Percentiles rank a stretch among this genome's conserved stretches.
These are phyloP conservation scores for Cactoblastis cactorum DNA, from an alignment of 2,888 invertebrate species.

Conservation along the genomic window DNA sequence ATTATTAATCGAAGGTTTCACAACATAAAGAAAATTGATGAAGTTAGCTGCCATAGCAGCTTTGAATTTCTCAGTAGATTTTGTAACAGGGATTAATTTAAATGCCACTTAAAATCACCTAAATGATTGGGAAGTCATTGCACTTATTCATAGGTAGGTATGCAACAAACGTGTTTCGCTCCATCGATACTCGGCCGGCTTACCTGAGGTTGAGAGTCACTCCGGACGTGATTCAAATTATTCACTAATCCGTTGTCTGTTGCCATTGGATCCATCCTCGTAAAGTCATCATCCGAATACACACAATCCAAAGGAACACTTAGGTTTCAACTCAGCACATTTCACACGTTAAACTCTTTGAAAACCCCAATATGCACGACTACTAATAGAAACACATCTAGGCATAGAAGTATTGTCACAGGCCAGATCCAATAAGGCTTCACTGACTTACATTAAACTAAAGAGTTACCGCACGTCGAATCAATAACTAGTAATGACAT, in stretches of 20 bases:
- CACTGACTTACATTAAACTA: conserved; percentile 51
- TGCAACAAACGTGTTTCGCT: conserved; percentile 72
- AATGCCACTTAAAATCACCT: neutral
- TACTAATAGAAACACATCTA: conserved; percentile 44
- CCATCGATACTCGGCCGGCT: conserved; percentile 59
- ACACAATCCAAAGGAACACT: conserved; percentile 20
- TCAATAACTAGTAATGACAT: conserved; percentile 60
- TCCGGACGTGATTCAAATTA: conserved; percentile 75
- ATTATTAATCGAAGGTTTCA: neutral
- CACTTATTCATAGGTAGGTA: conserved; percentile 67
- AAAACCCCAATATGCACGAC: conserved; percentile 27
- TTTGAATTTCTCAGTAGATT: neutral
- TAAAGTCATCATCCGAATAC: conserved; percentile 57
- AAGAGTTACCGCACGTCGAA: conserved; percentile 45
- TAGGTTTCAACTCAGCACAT: conserved; percentile 40
- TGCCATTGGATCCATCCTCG: conserved; percentile 69
- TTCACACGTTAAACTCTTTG: conserved; percentile 37
- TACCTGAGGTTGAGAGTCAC: conserved; percentile 66
- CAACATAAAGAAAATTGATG: too few species aligned
- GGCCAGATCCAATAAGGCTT: conserved; percentile 52
- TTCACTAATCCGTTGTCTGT: conserved; percentile 72
- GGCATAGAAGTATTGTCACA: conserved; percentile 39
- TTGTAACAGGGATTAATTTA: neutral
- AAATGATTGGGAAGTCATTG: conserved; percentile 65
- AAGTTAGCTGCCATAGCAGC: neutral